phyloP scores from a whole-genome alignment of 1,140 invertebrate genomes.

The Megalonaias nervosa region DNA sequence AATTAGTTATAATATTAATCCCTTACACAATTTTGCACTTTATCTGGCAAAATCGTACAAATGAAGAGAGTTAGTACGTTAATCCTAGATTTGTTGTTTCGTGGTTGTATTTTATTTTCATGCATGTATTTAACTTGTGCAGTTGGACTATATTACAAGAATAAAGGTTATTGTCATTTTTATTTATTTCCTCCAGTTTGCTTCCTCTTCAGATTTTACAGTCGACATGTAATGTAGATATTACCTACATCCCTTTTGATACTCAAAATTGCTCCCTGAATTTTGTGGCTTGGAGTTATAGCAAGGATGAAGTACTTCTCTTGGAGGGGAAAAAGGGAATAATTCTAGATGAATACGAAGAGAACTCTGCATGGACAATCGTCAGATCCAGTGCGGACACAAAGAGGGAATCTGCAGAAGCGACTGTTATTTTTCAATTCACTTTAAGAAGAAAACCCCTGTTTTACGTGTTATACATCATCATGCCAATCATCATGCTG shows the following conservation, averaged over 20 bases:
- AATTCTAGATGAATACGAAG: conserved; percentile 17
- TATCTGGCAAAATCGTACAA: too few relatives aligned
- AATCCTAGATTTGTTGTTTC: too few relatives aligned
- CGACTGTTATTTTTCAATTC: conserved; percentile 76
- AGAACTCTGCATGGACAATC: conserved; percentile 28
- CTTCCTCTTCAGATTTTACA: conserved; percentile 95
- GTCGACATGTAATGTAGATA: conserved; percentile 98
- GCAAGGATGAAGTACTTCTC: conserved; percentile 53
- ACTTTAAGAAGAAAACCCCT: conserved; percentile 29
- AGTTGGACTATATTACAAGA: too few relatives aligned
- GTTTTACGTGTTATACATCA: conserved; percentile 36
- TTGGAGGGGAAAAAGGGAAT: conserved; percentile 10
- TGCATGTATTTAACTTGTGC: too few relatives aligned
- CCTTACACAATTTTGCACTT: too few relatives aligned
- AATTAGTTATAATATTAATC: too few relatives aligned
- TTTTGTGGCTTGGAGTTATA: conserved; percentile 88
- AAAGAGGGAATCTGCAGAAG: conserved; percentile 53
- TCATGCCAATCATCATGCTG: conserved; percentile 41
- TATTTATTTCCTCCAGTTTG: too few relatives aligned
- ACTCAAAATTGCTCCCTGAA: conserved; percentile 91
- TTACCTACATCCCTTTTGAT: conserved; percentile 92
- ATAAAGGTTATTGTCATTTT: too few relatives aligned
- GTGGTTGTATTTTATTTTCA: too few relatives aligned
- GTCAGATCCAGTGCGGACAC: conserved; percentile 3
- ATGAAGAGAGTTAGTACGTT: too few relatives aligned